phyloP scores from a whole-genome alignment of 2,113 vertebrate species.

The Ahaetulla prasina region DNA sequence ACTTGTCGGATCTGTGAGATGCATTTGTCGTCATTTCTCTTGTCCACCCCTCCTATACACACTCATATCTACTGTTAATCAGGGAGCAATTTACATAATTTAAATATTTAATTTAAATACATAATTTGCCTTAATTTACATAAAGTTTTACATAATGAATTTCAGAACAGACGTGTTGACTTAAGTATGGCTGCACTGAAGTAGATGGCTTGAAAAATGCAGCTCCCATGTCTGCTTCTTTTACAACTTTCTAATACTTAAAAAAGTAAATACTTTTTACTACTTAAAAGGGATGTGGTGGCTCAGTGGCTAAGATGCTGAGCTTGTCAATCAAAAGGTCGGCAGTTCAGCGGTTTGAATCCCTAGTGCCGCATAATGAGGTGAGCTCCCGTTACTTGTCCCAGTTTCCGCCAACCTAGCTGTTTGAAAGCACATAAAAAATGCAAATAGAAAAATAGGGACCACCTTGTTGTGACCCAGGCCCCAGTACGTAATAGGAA shows the following conservation, averaged over 20 bases:
- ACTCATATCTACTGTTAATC: neutral
- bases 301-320: too few species aligned
- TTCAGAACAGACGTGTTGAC: neutral
- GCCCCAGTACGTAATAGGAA: too few species aligned
- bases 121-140: neutral
- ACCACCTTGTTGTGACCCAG: too few species aligned
- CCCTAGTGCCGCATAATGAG: too few species aligned
- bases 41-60: neutral
- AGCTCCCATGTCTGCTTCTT: neutral
- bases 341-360: too few species aligned
- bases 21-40: neutral
- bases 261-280: too few species aligned
- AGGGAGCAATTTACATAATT: neutral
- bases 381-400: too few species aligned
- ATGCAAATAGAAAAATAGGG: too few species aligned
- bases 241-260: neutral
- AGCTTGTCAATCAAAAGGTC: too few species aligned
- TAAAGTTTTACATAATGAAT: neutral
- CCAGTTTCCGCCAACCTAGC: too few species aligned
- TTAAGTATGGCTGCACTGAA: neutral
- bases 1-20: neutral
- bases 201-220: constrained; percentile 2
- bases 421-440: too few species aligned
- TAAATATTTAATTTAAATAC: neutral
- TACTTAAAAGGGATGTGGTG: too few species aligned